phyloP scores from a whole-genome alignment of 2,888 invertebrate genomes.

The Capitulum mitella region DNA sequence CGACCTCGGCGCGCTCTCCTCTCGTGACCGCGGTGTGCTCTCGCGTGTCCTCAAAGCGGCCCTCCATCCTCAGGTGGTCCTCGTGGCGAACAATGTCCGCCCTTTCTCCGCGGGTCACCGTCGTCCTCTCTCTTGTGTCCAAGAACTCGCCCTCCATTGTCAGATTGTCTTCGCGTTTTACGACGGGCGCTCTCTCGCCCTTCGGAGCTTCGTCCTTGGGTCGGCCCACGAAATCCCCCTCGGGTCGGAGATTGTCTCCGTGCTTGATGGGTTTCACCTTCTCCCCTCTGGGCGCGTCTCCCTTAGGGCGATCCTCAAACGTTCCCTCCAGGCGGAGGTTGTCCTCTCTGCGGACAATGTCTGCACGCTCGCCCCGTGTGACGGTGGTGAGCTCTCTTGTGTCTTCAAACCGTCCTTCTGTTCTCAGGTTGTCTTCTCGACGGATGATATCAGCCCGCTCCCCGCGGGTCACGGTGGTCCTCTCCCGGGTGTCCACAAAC shows the following conservation, averaged over 20 bases:
- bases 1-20: conserved; percentile 35
- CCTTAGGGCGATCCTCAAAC: conserved; percentile 40
- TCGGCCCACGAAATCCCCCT: neutral
- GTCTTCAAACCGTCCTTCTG: conserved; percentile 21
- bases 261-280: neutral
- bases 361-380: conserved; percentile 38
- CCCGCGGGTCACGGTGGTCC: conserved; percentile 27
- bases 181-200: conserved; percentile 42
- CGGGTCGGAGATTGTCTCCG: neutral
- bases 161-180: conserved; percentile 26
- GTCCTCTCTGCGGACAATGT: conserved; percentile 39
- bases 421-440: conserved; percentile 33
- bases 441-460: conserved; percentile 32
- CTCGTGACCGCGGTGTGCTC: conserved; percentile 28
- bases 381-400: neutral
- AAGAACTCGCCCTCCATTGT: conserved; percentile 11
- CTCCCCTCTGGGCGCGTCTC: conserved; percentile 38
- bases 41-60: neutral
- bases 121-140: neutral
- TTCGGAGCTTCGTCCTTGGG: conserved; percentile 29
- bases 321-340: conserved; percentile 58
- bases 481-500: conserved; percentile 39
- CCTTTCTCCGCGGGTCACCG: neutral
- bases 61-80: neutral
- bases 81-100: neutral